Conservation (phyloP, 2,888 invertebrate species). For the Chloroclystis v-ata region DNA sequence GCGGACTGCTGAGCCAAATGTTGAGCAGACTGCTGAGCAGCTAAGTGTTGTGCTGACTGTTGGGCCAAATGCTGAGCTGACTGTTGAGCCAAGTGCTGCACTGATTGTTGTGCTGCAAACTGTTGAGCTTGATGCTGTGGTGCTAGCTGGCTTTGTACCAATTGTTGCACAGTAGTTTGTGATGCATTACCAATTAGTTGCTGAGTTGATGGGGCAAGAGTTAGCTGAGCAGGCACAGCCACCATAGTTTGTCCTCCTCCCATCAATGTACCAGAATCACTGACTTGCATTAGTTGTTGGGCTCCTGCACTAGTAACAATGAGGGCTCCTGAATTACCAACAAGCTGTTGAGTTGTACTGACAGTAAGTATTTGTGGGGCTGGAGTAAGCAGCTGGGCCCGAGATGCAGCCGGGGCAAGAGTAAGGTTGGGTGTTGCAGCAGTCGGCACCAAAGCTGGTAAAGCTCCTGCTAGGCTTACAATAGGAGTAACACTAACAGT, state of each 20-base stretch:
- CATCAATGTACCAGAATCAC: conserved; percentile 72
- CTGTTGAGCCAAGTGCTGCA: conserved; percentile 55
- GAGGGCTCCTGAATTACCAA: conserved; percentile 69
- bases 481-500: conserved; percentile 73
- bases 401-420: conserved; percentile 65
- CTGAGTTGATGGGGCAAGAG: conserved; percentile 59
- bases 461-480: conserved; percentile 64
- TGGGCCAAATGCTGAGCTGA: conserved; percentile 52
- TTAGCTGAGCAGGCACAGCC: conserved; percentile 69
- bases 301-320: conserved; percentile 74
- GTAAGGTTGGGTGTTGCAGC: conserved; percentile 61
- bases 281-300: conserved; percentile 73
- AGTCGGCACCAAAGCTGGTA: conserved; percentile 65
- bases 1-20: conserved; percentile 57
- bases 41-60: conserved; percentile 47
- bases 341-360: conserved; percentile 69
- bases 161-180: conserved; percentile 65
- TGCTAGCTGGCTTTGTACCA: conserved; percentile 62
- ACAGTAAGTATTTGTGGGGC: conserved; percentile 70
- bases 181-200: conserved; percentile 64
- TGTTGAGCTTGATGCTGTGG: conserved; percentile 63
- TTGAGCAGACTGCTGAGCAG: conserved; percentile 57
- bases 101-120: conserved; percentile 62
- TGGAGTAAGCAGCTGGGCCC: conserved; percentile 67
- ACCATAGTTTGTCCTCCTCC: conserved; percentile 71